Evolutionary conservation across 2,888 invertebrate species (phyloP).

Genomic region (Scaptomyza reducta): DNA sequence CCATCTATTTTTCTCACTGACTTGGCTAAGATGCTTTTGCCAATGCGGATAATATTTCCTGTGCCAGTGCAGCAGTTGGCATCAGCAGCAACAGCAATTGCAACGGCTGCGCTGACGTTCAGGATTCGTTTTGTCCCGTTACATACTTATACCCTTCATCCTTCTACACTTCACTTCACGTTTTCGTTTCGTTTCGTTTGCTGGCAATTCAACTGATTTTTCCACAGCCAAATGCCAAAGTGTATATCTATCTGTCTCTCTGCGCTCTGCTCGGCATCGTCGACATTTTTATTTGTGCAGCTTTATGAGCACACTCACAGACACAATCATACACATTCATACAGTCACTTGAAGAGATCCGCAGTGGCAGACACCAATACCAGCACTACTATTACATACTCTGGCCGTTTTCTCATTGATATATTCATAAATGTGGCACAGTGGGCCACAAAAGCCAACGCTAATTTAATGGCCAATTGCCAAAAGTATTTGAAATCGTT

Average conservation of each 20-base stretch:
- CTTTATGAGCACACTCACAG: slow-evolving; percentile 60
- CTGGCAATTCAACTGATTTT: slow-evolving; percentile 57
- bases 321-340: slow-evolving; percentile 28
- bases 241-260: slow-evolving; percentile 10
- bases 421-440: slow-evolving; percentile 77
- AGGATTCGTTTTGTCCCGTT: background rate
- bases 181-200: slow-evolving; percentile 5
- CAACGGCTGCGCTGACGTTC: slow-evolving; percentile 28
- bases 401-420: slow-evolving; percentile 57
- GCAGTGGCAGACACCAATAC: slow-evolving; percentile 48
- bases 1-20: slow-evolving; percentile 37
- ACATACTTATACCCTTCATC: background rate
- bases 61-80: slow-evolving; percentile 72
- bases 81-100: slow-evolving; percentile 27
- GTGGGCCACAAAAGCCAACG: slow-evolving; percentile 63
- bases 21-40: slow-evolving; percentile 65
- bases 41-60: slow-evolving; percentile 80
- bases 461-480: slow-evolving; percentile 76
- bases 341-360: slow-evolving; percentile 49
- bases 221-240: slow-evolving; percentile 40
- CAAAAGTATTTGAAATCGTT: slow-evolving; percentile 47
- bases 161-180: background rate
- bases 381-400: background rate
- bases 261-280: slow-evolving; percentile 17
- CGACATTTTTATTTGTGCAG: slow-evolving; percentile 77